A percentile compares a stretch with the other conserved stretches of the same genome.
These are phyloP conservation scores for Sorex maritimensis DNA, from an alignment of 2,797 vertebrate genomes.

Conservation along the genomic window DNA sequence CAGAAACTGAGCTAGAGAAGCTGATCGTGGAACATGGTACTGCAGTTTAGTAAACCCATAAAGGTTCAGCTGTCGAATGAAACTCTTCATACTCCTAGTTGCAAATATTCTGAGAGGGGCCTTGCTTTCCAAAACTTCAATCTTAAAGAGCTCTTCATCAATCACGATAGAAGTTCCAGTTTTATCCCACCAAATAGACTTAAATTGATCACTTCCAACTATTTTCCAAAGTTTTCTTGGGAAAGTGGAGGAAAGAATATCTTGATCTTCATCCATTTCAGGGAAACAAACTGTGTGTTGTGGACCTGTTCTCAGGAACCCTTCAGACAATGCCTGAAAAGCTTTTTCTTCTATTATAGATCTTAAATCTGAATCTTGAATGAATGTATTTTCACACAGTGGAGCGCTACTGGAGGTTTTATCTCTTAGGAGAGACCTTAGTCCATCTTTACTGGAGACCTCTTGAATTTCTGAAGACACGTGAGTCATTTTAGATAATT, in stretches of 20 bases:
- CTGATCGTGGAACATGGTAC: conserved; percentile 78
- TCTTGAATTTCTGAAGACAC: conserved; percentile 57
- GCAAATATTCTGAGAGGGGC: conserved; percentile 81
- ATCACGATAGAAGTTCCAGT: conserved; percentile 74
- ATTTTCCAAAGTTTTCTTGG: conserved; percentile 85
- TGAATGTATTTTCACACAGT: conserved; percentile 35
- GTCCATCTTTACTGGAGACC: conserved; percentile 48
- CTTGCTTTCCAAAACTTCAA: conserved; percentile 80
- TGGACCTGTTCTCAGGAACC: conserved; percentile 22
- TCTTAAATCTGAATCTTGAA: conserved; percentile 49
- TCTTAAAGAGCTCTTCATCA: conserved; percentile 84
- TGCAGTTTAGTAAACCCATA: conserved; percentile 84
- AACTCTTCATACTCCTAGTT: conserved; percentile 82
- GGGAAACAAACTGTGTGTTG: conserved; percentile 63
- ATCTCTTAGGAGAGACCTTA: background rate
- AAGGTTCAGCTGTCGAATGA: conserved; percentile 83
- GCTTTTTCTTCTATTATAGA: conserved; percentile 80
- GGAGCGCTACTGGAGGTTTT: conserved; percentile 26
- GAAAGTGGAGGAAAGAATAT: conserved; percentile 78
- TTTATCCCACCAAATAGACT: conserved; percentile 72
- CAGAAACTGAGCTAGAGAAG: conserved; percentile 79
- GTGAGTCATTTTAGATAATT: conserved; percentile 39
- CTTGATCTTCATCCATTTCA: conserved; percentile 62
- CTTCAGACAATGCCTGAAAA: conserved; percentile 69
- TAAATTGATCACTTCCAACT: conserved; percentile 82